Conservation (phyloP, 2,113 vertebrate species). For the Notarius quadriscutis region DNA sequence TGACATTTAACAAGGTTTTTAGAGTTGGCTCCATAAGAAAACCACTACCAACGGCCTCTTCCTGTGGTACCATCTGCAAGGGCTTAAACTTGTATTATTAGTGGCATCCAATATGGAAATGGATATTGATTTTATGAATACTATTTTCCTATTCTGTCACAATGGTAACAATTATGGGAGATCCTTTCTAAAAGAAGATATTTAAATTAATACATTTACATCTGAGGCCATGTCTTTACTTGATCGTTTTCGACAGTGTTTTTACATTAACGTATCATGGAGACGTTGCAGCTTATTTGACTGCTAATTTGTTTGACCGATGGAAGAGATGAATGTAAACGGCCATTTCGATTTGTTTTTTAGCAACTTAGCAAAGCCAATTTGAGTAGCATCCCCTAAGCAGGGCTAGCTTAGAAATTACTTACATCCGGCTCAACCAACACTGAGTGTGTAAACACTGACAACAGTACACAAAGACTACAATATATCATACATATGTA, state of each 20-base stretch:
- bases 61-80: conserved; percentile 60
- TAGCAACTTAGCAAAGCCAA: conserved; percentile 56
- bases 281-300: conserved; percentile 88
- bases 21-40: conserved; percentile 49
- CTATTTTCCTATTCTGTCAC: conserved; percentile 84
- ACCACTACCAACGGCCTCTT: conserved; percentile 62
- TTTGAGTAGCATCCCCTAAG: conserved; percentile 40
- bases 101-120: conserved; percentile 76
- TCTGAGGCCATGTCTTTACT: conserved; percentile 76
- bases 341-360: conserved; percentile 67
- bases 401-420: conserved; percentile 21
- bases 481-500: conserved; percentile 15
- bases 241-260: conserved; percentile 69
- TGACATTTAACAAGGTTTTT: conserved; percentile 41
- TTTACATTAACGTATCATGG: conserved; percentile 74
- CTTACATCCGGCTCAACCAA: conserved; percentile 30
- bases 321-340: conserved; percentile 62
- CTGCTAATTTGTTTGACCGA: conserved; percentile 86
- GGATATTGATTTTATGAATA: conserved; percentile 69
- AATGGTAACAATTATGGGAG: conserved; percentile 70
- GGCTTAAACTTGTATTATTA: conserved; percentile 66
- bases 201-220: conserved; percentile 82
- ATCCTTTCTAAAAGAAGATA: conserved; percentile 68
- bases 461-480: conserved; percentile 20
- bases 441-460: conserved; percentile 16